Percentiles rank a stretch among this genome's conserved stretches.
Evolutionary conservation across 2,888 invertebrate species (phyloP).

Genomic region (Agrochola lota): DNA sequence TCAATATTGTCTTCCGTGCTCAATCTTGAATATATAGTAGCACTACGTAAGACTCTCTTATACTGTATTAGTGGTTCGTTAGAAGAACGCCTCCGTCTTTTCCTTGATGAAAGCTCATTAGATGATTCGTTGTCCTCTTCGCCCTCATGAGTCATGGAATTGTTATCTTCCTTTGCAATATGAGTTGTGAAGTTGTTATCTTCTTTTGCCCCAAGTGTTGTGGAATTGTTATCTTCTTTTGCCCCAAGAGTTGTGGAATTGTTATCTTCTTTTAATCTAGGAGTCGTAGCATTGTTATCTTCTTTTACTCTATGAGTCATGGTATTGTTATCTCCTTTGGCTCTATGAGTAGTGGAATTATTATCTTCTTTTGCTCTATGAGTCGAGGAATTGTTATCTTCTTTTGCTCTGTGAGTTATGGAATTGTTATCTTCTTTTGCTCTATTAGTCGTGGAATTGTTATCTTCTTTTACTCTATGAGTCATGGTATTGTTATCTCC

Average conservation of each 20-base stretch:
- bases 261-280: slow-evolving; percentile 5
- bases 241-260: not conserved
- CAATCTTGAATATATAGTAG: slow-evolving; percentile 39
- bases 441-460: not conserved
- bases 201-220: not conserved
- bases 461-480: slow-evolving; percentile 2
- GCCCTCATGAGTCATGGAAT: not conserved
- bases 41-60: slow-evolving; percentile 76
- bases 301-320: not conserved
- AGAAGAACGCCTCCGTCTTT: slow-evolving; percentile 67
- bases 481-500: slow-evolving; percentile 1
- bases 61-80: slow-evolving; percentile 54
- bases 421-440: slow-evolving; percentile 6
- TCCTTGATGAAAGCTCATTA: slow-evolving; percentile 48
- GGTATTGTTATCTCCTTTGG: slow-evolving; percentile 11
- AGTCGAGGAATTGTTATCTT: too few species aligned
- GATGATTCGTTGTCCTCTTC: slow-evolving; percentile 13
- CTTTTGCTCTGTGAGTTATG: not conserved
- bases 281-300: not conserved
- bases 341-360: not conserved
- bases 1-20: slow-evolving; percentile 42
- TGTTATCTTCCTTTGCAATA: slow-evolving; percentile 13
- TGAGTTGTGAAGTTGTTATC: not conserved
- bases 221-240: slow-evolving; percentile 1
- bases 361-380: slow-evolving; percentile 4